Percentiles rank a stretch among this genome's conserved stretches.
phyloP scores from a whole-genome alignment of 2,113 vertebrate genomes.

The Picathartes gymnocephalus region DNA sequence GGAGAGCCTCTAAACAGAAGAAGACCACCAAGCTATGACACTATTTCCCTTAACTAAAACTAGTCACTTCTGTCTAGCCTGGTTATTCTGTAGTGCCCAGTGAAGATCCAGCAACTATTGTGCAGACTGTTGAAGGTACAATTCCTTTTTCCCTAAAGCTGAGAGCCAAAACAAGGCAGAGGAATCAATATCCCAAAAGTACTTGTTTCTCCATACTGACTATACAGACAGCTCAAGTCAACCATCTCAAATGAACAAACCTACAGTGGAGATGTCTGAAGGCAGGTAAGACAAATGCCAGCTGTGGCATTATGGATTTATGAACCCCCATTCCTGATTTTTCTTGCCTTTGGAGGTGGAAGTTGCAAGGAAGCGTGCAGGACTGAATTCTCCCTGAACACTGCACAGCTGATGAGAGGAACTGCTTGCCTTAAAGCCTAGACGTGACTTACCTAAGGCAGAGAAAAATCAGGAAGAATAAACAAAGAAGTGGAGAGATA shows the following conservation, averaged over 20 bases:
- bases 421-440: neutral
- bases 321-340: neutral
- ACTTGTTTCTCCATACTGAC: neutral
- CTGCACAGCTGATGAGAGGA: neutral
- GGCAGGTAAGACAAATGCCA: neutral
- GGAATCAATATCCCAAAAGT: neutral
- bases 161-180: neutral
- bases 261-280: neutral
- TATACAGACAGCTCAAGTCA: neutral
- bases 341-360: neutral
- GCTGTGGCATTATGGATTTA: neutral
- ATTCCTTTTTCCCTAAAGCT: neutral
- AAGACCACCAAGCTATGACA: accelerated
- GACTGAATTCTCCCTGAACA: neutral
- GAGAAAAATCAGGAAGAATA: neutral
- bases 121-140: neutral
- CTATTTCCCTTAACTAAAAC: neutral
- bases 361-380: neutral
- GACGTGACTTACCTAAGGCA: neutral
- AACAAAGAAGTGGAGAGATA: neutral
- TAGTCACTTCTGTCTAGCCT: neutral
- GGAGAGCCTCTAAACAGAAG: neutral
- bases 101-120: neutral
- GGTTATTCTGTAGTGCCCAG: neutral
- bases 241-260: neutral